These are phyloP conservation scores for Tetragnatha versicolor DNA, from an alignment of 1,140 invertebrate genomes.

Conservation along the genomic window DNA sequence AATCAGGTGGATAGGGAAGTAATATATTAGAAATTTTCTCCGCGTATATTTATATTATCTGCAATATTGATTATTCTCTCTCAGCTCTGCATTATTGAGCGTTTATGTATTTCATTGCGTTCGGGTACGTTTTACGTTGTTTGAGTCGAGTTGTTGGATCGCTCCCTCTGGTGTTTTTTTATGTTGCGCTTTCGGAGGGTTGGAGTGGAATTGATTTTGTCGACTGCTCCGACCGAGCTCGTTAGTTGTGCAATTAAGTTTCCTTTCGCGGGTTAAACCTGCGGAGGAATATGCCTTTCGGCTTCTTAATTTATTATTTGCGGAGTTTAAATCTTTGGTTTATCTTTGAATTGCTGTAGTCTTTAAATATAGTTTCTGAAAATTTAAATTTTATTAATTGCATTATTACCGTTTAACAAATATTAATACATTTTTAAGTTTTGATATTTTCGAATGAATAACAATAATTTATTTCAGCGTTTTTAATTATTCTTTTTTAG, in stretches of 20 bases:
- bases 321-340: background rate
- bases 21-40: slow-evolving; percentile 51
- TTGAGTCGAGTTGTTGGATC: slow-evolving; percentile 8
- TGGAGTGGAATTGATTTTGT: background rate
- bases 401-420: background rate
- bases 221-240: too few species aligned
- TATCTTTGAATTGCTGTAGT: background rate
- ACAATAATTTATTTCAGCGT: too few species aligned
- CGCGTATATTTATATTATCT: slow-evolving; percentile 50
- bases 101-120: slow-evolving; percentile 40
- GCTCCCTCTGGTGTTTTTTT: background rate
- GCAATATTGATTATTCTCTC: slow-evolving; percentile 53
- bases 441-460: too few species aligned
- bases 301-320: background rate
- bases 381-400: background rate
- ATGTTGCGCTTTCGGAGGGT: background rate
- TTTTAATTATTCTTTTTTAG: too few species aligned
- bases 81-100: slow-evolving; percentile 51
- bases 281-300: background rate
- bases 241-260: background rate
- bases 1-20: slow-evolving; percentile 40
- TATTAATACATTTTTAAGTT: too few species aligned
- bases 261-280: background rate
- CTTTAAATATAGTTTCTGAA: background rate
- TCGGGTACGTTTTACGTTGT: slow-evolving; percentile 35